Conservation (phyloP, 30 jellyfish, hydroid and myxozoan species). For the Aurelia coerulea region DNA sequence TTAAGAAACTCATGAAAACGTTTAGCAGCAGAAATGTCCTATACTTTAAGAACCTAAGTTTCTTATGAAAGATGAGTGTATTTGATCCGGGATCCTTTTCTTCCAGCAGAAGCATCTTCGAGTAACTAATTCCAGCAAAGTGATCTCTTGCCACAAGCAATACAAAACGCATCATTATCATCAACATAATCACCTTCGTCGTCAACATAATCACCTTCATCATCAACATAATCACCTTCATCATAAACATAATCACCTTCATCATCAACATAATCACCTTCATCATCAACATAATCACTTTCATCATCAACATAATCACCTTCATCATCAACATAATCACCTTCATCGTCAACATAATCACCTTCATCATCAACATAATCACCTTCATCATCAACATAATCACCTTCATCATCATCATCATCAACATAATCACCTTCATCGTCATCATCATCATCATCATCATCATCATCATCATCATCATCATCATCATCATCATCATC, state of each 20-base stretch:
- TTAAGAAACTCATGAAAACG: no score
- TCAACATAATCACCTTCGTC: no score
- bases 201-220: no score
- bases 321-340: slow-evolving; percentile 20
- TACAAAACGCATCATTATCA: no score
- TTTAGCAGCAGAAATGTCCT: no score
- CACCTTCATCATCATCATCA: slow-evolving; percentile 5
- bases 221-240: slow-evolving; percentile 18
- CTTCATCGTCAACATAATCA: slow-evolving; percentile 15
- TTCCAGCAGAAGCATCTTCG: no score
- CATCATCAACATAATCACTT: slow-evolving; percentile 7
- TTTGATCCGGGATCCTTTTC: no score
- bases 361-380: slow-evolving; percentile 23
- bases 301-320: slow-evolving; percentile 27
- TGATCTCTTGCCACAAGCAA: no score
- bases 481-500: slow-evolving; percentile 27
- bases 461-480: slow-evolving; percentile 24
- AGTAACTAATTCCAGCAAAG: no score
- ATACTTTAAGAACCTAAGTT: no score
- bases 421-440: slow-evolving; percentile 11
- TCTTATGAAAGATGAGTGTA: no score
- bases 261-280: slow-evolving; percentile 5
- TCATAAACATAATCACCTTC: slow-evolving; percentile 21
- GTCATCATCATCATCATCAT: slow-evolving; percentile 36
- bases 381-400: slow-evolving; percentile 10